Evolutionary conservation across 2,113 vertebrate species (phyloP).

Genomic region (Diglossa brunneiventris): DNA sequence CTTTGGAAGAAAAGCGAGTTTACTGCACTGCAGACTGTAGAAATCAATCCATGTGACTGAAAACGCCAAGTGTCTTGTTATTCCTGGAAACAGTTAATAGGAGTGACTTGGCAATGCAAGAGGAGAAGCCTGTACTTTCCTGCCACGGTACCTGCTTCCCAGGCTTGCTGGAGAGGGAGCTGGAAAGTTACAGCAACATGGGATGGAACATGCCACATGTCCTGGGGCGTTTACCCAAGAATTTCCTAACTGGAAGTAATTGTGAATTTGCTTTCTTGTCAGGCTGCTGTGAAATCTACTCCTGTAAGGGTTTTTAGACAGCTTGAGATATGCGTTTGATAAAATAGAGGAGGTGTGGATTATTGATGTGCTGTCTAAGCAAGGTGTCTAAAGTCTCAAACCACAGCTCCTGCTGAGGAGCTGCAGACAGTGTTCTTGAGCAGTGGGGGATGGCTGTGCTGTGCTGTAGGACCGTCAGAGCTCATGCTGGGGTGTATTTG

Average conservation of each 20-base stretch:
- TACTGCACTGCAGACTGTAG: conserved; percentile 24
- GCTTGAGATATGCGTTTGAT: background rate
- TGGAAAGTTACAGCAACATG: conserved; percentile 4
- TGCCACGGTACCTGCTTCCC: background rate
- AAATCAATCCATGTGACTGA: background rate
- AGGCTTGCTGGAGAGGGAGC: background rate
- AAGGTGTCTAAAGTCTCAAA: background rate
- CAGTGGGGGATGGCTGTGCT: background rate
- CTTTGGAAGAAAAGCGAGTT: background rate
- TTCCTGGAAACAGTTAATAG: conserved; percentile 39
- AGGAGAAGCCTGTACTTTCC: conserved; percentile 30
- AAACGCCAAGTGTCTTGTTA: background rate
- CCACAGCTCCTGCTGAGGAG: background rate
- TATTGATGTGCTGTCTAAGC: conserved; percentile 21
- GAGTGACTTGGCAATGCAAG: background rate
- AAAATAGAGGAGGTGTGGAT: conserved; percentile 11
- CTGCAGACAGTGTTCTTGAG: background rate
- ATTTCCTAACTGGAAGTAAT: conserved; percentile 44
- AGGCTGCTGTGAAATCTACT: conserved; percentile 24
- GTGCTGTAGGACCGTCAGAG: background rate
- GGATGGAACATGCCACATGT: background rate
- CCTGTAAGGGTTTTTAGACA: background rate
- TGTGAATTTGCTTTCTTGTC: conserved; percentile 22
- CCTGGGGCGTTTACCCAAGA: background rate
- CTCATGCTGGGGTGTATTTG: conserved; percentile 3